Evolutionary conservation across 2,888 invertebrate species (phyloP), one percentile per base, ranked within the genome.

Genomic region (Caenorhabditis sp.): DNA sequence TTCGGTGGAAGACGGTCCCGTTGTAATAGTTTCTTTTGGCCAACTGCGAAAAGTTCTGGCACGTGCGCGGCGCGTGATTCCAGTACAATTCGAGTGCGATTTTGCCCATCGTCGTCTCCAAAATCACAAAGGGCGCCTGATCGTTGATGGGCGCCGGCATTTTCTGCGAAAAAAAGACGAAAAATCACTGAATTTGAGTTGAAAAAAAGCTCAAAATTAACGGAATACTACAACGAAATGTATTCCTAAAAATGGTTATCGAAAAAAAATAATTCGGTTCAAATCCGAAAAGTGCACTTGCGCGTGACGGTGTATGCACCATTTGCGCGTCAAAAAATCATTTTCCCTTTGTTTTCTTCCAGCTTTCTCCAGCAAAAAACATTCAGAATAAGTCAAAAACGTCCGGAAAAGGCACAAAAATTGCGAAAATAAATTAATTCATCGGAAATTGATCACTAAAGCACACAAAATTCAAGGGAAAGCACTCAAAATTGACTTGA

Each of bases 11-110:
- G 86, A 95, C 94, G 3, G 96, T 95, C 80, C 94, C 94, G 90
- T 96, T 96, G 90, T 96, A 99, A 90, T 97, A 99, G 20, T 83
- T 83, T 15, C 84, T 56, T 59, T 82, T 76, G 0, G 94, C 92
- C 26, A 99, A 91, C 90, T 99, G 98, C 72, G 96, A 96, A 91
- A 99, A 98, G 90, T 99, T 99, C 87, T 95, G 92, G 85, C 99
- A 99, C 0, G 98, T 97, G 83, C 93, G 93, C n/a, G 98, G 98
- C 0, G 98, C 94, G 89, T 99, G 97, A 89, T 95, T 95, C 99
- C 99, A 99, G 89, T 99, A 99, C 80, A 99, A 91, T 90, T 99
- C 98, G 53, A 98, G 91, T 0, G 93, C 92, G 55, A 99, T 92
- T 86, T 93, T 93, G 0, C 99, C 99, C 95, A 98, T 96, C 59